Percentiles rank a stretch among this genome's conserved stretches.
Conservation (phyloP, 2,797 vertebrate species). For the Margarornis squamiger region DNA sequence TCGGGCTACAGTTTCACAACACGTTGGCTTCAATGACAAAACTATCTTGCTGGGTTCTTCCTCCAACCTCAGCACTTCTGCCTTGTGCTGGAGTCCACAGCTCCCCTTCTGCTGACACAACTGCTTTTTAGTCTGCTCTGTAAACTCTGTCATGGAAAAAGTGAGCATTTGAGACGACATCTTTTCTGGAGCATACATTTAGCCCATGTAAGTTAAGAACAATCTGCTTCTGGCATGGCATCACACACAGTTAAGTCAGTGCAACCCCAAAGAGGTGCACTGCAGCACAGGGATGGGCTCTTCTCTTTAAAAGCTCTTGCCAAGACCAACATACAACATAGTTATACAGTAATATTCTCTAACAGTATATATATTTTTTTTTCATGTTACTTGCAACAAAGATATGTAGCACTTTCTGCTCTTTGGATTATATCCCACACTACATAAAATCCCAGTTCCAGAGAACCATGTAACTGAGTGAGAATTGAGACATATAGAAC, state of each 20-base stretch:
- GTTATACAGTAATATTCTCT: background rate
- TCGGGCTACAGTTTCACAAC: background rate
- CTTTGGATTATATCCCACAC: background rate
- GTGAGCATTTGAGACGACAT: background rate
- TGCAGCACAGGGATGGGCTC: background rate
- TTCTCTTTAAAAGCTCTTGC: background rate
- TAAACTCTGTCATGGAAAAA: background rate
- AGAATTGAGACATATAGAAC: background rate
- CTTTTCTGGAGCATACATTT: background rate
- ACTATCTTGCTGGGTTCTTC: background rate
- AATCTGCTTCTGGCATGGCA: background rate
- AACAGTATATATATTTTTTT: background rate
- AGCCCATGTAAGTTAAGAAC: background rate
- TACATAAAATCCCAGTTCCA: background rate
- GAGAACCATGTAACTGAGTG: background rate
- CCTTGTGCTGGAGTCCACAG: accelerated
- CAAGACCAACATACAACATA: background rate
- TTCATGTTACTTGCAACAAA: background rate
- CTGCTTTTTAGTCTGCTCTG: background rate
- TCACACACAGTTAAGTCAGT: background rate
- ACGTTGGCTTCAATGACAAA: background rate
- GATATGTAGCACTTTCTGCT: background rate
- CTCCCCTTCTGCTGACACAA: background rate
- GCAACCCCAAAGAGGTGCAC: background rate
- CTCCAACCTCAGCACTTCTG: background rate